Evolutionary conservation across 1,140 invertebrate species (phyloP), one percentile per base, ranked within the genome.

Genomic region (Apis florea): DNA sequence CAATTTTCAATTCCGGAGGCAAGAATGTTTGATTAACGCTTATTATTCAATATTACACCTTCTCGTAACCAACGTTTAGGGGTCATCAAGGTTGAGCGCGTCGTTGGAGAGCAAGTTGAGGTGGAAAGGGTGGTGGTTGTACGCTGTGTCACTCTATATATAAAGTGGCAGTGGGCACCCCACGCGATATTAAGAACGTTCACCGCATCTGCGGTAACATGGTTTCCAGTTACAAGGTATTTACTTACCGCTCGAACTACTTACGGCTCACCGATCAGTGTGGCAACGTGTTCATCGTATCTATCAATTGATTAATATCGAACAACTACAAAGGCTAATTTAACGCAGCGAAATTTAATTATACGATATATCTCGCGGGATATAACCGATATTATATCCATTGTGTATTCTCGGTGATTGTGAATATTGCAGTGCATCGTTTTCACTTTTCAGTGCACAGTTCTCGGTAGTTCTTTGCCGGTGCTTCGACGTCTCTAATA

Each of bases 121-220:
- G 73, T 72, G 83, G 73, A 86, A 85, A 89, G 87, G 89, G 87
- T 89, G 88, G 89, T 88, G 89, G 89, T 83, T 86, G 76, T 79
- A 83, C 88, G 90, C 92, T 92, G 92, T 93, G 91, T 92, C 92
- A 93, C 91, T 91, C 91, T 89, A 93, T 93, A 93, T 93, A 93
- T 93, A 93, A 91, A n/a, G n/a, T 90, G 89, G 85, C 75, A 82
- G 82, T 67, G 76, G 49, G 88, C 90, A 92, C 92, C 89, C 90
- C 89, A 91, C 90, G 85, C 90, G 89, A 82, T 92, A 93, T 93
- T 93, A 87, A 91, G 90, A 93, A 93, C 93, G 91, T 92, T 93
- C 91, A 93, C 93, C 93, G 93, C 93, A 91, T 92, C 85, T 89
- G 91, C 92, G 92, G 93, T 93, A 93, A 92, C 90, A 94, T 93